Evolutionary conservation across 2,888 invertebrate genomes (phyloP).

Genomic region (Ichneumoninae sp.): DNA sequence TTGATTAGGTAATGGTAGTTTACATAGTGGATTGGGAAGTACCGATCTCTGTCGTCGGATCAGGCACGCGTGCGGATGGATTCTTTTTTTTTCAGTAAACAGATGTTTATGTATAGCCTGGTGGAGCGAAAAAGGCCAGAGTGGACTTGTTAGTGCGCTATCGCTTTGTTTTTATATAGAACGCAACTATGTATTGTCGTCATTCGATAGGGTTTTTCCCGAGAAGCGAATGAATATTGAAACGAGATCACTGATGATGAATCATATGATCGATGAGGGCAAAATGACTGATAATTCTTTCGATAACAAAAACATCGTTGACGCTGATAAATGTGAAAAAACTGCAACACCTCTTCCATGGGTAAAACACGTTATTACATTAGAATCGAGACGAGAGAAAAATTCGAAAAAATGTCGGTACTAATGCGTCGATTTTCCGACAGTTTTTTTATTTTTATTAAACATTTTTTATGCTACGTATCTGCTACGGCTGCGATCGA

Average conservation of each 20-base stretch:
- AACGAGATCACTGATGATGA: constrained; percentile 44
- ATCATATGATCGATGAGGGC: constrained; percentile 36
- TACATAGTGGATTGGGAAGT: constrained; percentile 1
- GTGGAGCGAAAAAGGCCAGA: neutral
- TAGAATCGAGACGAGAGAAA: neutral
- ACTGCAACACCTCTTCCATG: neutral
- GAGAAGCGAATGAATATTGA: constrained; percentile 53
- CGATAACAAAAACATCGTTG: constrained; percentile 15
- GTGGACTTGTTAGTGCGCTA: constrained; percentile 42
- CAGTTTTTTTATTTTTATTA: neutral
- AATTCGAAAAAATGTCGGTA: neutral
- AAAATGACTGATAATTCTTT: constrained; percentile 5
- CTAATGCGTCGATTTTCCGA: neutral
- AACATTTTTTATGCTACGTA: neutral
- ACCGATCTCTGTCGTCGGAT: neutral
- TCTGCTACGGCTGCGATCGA: neutral
- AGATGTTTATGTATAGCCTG: neutral
- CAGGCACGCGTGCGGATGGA: neutral
- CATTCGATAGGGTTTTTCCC: constrained; percentile 60
- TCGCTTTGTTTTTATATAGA: constrained; percentile 38
- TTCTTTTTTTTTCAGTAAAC: neutral
- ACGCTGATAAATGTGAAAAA: neutral
- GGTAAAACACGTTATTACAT: neutral
- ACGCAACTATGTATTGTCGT: constrained; percentile 51
- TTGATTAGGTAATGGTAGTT: neutral